Base-by-base conservation (phyloP, 2,113 vertebrate genomes). In the Passer domesticus region DNA sequence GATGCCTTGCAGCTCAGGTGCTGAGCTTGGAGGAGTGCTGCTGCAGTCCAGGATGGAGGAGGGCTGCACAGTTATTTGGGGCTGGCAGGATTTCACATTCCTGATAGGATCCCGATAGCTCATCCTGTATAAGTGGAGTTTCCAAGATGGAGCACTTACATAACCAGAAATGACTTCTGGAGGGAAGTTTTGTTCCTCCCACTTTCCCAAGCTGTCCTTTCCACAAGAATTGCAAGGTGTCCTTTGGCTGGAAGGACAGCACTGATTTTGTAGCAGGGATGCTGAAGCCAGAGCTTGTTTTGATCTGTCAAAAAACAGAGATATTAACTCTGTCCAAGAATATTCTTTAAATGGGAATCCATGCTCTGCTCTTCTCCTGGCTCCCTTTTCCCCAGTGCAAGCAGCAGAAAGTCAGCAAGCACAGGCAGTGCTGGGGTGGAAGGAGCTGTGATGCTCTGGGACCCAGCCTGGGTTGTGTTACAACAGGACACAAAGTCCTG, bases 41-140 rank as follows among this genome's bases (percentile, higher is more conserved):
- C 49, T 62, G 87, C 84, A 67, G 50, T 7, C 47, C 25, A 41
- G 60, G 11, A 9, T 8, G 9, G 22, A 73, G 58, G 7, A 78
- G 28, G 4, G 21, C 17, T 85, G 56, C n/a, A 15, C 52, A 6
- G 35, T 23, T 19, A 6, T 6, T 43, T 56, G 70, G 52, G 50
- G 63, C 93, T 83, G 69, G 59, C 24, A 27, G 19, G 46, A 19
- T 73, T 69, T 47, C 50, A n/a, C 43, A 67, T 66, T 58, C 43
- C 9, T 20, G 22, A 47, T 70, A 35, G 39, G 8, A 78, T 88
- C 60, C 75, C 0, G 0, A 19, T 22, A 79, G n/a, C 46, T 58
- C 15, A 0, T 41, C 73, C 55, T 21, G 3, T 41, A 0, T 3
- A 19, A 50, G 50, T 0, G 2, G 10, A 13, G 13, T 80, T 83